phyloP scores from a whole-genome alignment of 2,113 vertebrate species.

The Halcyon malimbica region DNA sequence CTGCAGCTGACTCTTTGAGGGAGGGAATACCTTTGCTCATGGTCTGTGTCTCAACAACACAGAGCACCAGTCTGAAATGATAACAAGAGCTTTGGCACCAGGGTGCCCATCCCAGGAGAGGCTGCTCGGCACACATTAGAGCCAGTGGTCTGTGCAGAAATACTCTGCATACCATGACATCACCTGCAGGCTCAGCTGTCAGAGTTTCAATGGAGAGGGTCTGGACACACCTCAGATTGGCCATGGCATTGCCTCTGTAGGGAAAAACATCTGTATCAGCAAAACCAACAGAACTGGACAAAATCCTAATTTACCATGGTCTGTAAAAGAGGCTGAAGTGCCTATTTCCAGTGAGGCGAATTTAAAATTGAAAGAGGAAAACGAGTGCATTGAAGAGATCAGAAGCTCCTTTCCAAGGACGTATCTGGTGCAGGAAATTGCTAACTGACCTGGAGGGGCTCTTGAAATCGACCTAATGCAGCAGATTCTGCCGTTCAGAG shows the following conservation, averaged over 20 bases:
- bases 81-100: background rate
- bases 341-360: conserved; percentile 54
- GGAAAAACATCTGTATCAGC: conserved; percentile 54
- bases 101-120: background rate
- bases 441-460: conserved; percentile 64
- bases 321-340: conserved; percentile 65
- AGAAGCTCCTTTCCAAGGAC: conserved; percentile 50
- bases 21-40: background rate
- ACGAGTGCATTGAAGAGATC: conserved; percentile 62
- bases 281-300: conserved; percentile 51
- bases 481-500: conserved; percentile 16
- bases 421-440: conserved; percentile 69
- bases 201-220: background rate
- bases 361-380: conserved; percentile 65
- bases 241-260: background rate
- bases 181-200: background rate
- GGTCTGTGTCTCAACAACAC: background rate
- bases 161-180: background rate
- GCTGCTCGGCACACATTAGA: background rate
- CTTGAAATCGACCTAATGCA: conserved; percentile 59
- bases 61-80: background rate
- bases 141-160: background rate
- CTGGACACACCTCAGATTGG: conserved; percentile 9
- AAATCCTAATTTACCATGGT: conserved; percentile 61
- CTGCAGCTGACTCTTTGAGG: background rate